Percentiles rank a stretch among this genome's conserved stretches.
phyloP scores from a whole-genome alignment of 2,888 invertebrate species.

The Drosophila sordidapex region DNA sequence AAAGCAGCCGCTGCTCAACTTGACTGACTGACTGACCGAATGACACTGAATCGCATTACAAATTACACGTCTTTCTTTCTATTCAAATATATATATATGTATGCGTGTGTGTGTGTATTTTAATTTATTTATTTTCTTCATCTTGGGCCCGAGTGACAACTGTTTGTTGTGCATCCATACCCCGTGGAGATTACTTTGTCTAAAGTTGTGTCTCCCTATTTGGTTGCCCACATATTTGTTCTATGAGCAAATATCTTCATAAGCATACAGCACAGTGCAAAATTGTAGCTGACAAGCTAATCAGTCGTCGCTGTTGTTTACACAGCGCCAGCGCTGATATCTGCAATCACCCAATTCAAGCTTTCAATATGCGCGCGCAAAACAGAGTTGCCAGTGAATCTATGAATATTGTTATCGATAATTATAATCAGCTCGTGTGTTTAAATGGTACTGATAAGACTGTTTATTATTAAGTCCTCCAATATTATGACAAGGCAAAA shows the following conservation, averaged over 20 bases:
- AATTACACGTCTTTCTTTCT: conserved; percentile 8
- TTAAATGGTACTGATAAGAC: not conserved
- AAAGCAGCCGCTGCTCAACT: conserved; percentile 33
- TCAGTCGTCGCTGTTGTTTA: conserved; percentile 26
- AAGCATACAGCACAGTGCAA: conserved; percentile 20
- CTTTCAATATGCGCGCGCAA: conserved; percentile 41
- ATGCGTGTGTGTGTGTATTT: conserved; percentile 47
- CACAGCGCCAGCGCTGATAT: conserved; percentile 16
- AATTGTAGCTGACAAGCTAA: conserved; percentile 32
- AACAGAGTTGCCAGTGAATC: not conserved
- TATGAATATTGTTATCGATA: conserved; percentile 9
- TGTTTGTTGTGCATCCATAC: conserved; percentile 47
- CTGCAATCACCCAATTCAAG: not conserved
- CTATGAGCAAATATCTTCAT: conserved; percentile 37
- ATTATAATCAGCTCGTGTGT: not conserved
- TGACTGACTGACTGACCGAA: conserved; percentile 53
- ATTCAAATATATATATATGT: conserved; percentile 19
- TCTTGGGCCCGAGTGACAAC: conserved; percentile 25
- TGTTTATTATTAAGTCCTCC: not conserved
- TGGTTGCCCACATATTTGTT: conserved; percentile 36
- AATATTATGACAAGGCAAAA: not conserved
- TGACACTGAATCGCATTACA: conserved; percentile 56
- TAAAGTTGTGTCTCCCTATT: conserved; percentile 33
- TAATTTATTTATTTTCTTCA: conserved; percentile 68
- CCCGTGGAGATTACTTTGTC: conserved; percentile 59